Evolutionary conservation across 2,797 vertebrate species (phyloP).

Genomic region (Pyrrhura leucotis): DNA sequence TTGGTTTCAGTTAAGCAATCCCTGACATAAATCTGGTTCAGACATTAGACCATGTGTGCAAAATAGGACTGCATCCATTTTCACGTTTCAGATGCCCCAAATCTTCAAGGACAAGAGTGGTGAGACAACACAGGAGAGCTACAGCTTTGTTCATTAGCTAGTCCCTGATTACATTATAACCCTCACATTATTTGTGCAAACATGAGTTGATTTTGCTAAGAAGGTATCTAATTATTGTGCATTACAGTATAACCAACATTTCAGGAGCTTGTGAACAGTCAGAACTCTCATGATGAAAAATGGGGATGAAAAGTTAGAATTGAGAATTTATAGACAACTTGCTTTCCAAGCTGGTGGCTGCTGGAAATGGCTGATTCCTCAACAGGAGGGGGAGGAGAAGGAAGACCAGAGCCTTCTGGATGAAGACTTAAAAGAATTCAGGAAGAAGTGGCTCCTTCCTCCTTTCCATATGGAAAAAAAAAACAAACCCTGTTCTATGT

Average conservation of each 20-base stretch:
- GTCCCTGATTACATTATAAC: background rate
- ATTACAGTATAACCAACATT: background rate
- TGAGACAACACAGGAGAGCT: background rate
- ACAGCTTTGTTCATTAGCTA: background rate
- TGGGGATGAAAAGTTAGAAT: background rate
- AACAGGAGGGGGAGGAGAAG: no score
- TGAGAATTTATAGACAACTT: background rate
- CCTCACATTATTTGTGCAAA: background rate
- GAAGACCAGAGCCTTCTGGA: background rate
- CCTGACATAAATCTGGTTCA: background rate
- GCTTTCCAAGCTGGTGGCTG: background rate
- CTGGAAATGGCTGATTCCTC: background rate
- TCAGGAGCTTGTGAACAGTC: background rate
- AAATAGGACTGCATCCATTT: background rate
- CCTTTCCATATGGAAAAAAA: background rate
- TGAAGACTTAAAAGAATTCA: background rate
- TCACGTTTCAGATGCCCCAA: background rate
- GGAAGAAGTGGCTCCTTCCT: background rate
- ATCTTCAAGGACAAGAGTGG: background rate
- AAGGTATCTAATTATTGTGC: background rate
- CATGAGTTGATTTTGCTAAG: background rate
- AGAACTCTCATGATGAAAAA: background rate
- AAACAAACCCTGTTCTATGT: background rate
- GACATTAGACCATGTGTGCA: rapidly evolving
- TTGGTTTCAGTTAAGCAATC: background rate